Percentiles rank a stretch among this genome's conserved stretches.
Evolutionary conservation across 2,888 invertebrate genomes (phyloP).

Genomic region (Frankliniella intonsa): DNA sequence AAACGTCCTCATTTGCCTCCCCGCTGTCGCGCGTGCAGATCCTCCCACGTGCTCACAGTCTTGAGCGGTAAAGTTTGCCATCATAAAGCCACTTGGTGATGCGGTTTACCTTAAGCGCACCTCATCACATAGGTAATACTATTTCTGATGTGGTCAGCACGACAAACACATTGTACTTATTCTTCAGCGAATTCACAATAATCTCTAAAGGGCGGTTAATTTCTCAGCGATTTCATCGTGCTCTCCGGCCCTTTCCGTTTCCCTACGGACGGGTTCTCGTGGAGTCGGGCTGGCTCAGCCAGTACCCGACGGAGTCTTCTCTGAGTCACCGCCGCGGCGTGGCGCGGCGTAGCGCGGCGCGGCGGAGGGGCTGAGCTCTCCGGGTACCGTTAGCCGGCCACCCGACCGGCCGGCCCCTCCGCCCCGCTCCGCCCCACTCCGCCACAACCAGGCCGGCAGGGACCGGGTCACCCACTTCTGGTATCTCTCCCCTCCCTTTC

Average conservation of each 20-base stretch:
- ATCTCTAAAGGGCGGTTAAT: too few species aligned
- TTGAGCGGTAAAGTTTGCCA: too few species aligned
- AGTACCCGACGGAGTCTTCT: not conserved
- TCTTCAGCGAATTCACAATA: too few species aligned
- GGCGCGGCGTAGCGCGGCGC: not conserved
- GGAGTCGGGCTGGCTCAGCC: not conserved
- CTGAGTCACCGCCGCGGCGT: not conserved
- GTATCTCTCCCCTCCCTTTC: not conserved
- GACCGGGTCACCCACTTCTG: slow-evolving; percentile 25
- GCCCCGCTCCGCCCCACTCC: not conserved
- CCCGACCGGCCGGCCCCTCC: not conserved
- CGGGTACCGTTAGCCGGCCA: slow-evolving; percentile 21
- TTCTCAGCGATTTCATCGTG: too few species aligned
- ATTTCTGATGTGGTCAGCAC: too few species aligned
- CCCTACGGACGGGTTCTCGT: not conserved
- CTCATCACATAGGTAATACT: too few species aligned
- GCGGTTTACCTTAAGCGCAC: too few species aligned
- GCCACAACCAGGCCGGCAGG: not conserved
- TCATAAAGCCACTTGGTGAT: too few species aligned
- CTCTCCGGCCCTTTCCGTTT: too few species aligned
- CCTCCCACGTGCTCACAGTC: too few species aligned
- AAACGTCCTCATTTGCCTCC: not conserved
- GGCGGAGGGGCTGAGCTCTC: not conserved
- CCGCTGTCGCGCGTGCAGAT: too few species aligned
- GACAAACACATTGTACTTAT: too few species aligned